Evolutionary conservation across 2,888 invertebrate species (phyloP), one percentile per base, ranked within the genome.

Genomic region (Trypoxylon attenuatum): DNA sequence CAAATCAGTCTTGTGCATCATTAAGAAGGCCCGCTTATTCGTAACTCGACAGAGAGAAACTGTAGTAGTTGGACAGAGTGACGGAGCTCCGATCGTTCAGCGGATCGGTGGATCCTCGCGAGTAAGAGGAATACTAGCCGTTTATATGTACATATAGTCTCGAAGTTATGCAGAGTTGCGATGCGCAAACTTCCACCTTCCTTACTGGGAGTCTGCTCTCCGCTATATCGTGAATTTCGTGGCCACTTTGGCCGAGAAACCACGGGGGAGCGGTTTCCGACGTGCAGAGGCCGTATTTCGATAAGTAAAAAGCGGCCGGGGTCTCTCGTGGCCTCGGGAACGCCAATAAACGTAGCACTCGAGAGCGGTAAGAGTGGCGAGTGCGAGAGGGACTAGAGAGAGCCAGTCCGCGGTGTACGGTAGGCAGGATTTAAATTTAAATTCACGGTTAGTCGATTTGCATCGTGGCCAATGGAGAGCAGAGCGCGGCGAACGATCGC

Each of bases 1-100:
- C n/a, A 45, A 67, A 71, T 69, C 60, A 63, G 68, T 69, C 74
- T 75, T 65, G 73, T 60, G 76, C 71, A 75, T 78, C 71, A 76
- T 72, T 73, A 73, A 79, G 76, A 71, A 74, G 64, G 64, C 50
- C 64, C 63, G 65, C 68, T 67, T 62, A 65, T 54, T 51, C n/a
- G 39, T 15, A n/a, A n/a, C n/a, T n/a, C n/a, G 6, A 19, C 0
- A 18, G 41, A 16, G 33, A 5, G 15, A 21, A 25, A 19, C 8
- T 16, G 39, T 3, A n/a, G n/a, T n/a, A n/a, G n/a, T n/a, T n/a
- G n/a, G n/a, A n/a, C n/a, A n/a, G n/a, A n/a, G n/a, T n/a, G n/a
- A n/a, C n/a, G n/a, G n/a, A n/a, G n/a, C n/a, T n/a, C n/a, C n/a
- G n/a, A n/a, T n/a, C n/a, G n/a, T n/a, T n/a, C n/a, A n/a, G n/a